phyloP scores from a whole-genome alignment of 2,888 invertebrate species.

The Plebejus argus region DNA sequence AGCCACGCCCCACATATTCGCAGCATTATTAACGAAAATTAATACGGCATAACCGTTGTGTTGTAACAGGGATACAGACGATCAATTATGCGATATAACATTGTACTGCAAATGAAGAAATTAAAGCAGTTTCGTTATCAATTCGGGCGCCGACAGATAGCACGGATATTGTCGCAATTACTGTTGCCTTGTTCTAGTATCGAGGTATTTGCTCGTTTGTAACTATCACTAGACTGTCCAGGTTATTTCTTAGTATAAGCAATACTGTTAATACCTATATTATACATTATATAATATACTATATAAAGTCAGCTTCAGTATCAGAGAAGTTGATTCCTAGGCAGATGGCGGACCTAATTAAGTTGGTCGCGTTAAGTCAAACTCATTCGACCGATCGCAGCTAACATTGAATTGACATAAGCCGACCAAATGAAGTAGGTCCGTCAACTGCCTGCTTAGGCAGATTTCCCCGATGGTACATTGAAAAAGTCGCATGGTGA shows the following conservation, averaged over 20 bases:
- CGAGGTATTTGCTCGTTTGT: constrained; percentile 11
- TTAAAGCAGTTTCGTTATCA: constrained; percentile 20
- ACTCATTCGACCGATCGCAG: no score
- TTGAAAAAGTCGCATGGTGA: no score
- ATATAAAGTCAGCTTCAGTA: no score
- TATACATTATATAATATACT: no score
- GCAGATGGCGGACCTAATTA: no score
- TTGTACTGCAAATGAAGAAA: not conserved
- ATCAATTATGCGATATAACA: constrained; percentile 1
- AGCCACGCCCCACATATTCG: not conserved
- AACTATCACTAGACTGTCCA: not conserved
- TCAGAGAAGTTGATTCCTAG: no score
- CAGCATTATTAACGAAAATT: not conserved
- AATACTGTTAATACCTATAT: not conserved
- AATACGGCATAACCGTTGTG: not conserved
- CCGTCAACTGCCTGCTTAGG: no score
- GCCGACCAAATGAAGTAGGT: no score
- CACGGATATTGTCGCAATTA: constrained; percentile 28
- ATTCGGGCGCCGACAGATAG: constrained; percentile 20
- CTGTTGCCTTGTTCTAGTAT: constrained; percentile 29
- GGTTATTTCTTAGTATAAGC: not conserved
- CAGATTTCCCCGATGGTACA: no score
- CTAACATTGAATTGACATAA: no score
- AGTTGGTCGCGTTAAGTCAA: no score
- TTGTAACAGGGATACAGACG: not conserved